Percentiles rank a stretch among this genome's conserved stretches.
phyloP scores from a whole-genome alignment of 1,140 invertebrate genomes.

The Sesamia nonagrioides region DNA sequence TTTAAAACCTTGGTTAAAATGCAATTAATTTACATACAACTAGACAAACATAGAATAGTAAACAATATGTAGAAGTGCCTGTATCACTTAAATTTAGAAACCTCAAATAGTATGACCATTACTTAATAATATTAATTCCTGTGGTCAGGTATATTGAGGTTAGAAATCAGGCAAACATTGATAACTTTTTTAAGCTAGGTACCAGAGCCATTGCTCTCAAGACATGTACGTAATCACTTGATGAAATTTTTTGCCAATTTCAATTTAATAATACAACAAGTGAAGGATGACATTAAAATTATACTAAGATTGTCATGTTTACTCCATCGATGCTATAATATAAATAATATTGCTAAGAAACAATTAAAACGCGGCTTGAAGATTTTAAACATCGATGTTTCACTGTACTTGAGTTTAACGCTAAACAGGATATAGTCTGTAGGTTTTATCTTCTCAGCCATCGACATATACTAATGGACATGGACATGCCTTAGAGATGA shows the following conservation, averaged over 20 bases:
- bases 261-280: background rate
- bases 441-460: background rate
- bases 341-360: background rate
- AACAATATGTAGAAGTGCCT: background rate
- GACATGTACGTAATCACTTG: too few relatives aligned
- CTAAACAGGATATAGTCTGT: background rate
- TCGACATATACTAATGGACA: too few relatives aligned
- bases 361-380: background rate
- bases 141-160: too few relatives aligned
- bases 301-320: background rate
- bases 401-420: background rate
- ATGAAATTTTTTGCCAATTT: background rate
- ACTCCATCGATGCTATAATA: background rate
- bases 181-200: background rate
- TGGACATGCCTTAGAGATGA: too few relatives aligned
- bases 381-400: background rate
- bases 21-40: slow-evolving; percentile 9
- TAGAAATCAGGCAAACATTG: background rate
- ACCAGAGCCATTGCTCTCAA: too few relatives aligned
- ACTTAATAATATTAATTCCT: too few relatives aligned
- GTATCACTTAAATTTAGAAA: too few relatives aligned
- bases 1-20: background rate
- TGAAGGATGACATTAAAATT: background rate
- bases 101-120: too few relatives aligned
- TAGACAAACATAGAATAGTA: background rate